phyloP scores from a whole-genome alignment of 2,888 invertebrate species.

The Meliscaeva auricollis region DNA sequence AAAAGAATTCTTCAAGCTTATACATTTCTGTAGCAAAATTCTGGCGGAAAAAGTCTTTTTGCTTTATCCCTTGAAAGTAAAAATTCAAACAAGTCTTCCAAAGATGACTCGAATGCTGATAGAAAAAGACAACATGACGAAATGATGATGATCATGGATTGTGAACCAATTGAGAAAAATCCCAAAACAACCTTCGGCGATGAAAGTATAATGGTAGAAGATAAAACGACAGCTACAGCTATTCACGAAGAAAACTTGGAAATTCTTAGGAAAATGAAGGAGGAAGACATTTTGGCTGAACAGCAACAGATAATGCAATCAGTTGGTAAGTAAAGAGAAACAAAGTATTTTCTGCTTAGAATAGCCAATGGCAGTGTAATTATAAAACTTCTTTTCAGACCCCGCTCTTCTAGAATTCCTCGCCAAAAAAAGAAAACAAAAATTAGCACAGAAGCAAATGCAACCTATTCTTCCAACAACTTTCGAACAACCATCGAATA shows the following conservation, averaged over 20 bases:
- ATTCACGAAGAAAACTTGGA: slow-evolving; percentile 91
- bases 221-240: slow-evolving; percentile 85
- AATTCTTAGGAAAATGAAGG: slow-evolving; percentile 88
- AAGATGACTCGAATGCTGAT: neutral
- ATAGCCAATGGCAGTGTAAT: too few species aligned
- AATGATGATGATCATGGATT: slow-evolving; percentile 70
- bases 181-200: slow-evolving; percentile 65
- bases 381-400: too few species aligned
- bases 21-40: neutral
- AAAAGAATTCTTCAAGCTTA: neutral
- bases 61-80: slow-evolving; percentile 84
- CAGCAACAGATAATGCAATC: slow-evolving; percentile 87
- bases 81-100: slow-evolving; percentile 6
- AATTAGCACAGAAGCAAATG: slow-evolving; percentile 42
- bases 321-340: slow-evolving; percentile 78
- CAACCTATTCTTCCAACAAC: neutral
- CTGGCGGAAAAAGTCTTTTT: slow-evolving; percentile 84
- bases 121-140: slow-evolving; percentile 53
- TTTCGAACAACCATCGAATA: neutral
- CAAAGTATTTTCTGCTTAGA: too few species aligned
- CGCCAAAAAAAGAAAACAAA: slow-evolving; percentile 77
- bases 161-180: slow-evolving; percentile 55
- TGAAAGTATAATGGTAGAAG: slow-evolving; percentile 81
- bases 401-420: slow-evolving; percentile 80
- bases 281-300: slow-evolving; percentile 91